These are phyloP conservation scores for Drosophila anomalata DNA, from an alignment of 2,888 invertebrate genomes.

Conservation along the genomic window DNA sequence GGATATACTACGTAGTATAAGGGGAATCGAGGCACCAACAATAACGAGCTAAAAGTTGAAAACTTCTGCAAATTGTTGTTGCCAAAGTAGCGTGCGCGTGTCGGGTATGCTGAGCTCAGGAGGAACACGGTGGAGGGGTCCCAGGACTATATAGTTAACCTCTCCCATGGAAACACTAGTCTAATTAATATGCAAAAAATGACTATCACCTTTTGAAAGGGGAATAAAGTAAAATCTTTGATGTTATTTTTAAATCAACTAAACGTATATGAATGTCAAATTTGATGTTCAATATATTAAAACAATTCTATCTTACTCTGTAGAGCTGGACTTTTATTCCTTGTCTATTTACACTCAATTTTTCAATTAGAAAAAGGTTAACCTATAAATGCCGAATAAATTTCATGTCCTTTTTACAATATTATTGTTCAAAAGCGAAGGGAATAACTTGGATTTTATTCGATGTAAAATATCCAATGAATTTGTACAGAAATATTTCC, in stretches of 20 bases:
- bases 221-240: background rate
- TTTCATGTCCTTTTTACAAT: background rate
- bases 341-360: background rate
- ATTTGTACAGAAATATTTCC: background rate
- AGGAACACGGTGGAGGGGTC: slow-evolving; percentile 3
- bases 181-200: background rate
- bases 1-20: background rate
- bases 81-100: slow-evolving; percentile 28
- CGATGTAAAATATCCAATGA: background rate
- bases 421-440: background rate
- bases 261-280: no score
- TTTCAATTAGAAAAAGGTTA: background rate
- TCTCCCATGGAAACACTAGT: background rate
- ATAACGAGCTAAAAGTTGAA: slow-evolving; percentile 50
- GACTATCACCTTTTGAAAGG: background rate
- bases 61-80: slow-evolving; percentile 50
- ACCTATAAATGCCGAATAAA: background rate
- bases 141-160: background rate
- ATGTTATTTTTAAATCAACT: background rate
- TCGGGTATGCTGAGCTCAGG: slow-evolving; percentile 17
- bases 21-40: slow-evolving; percentile 33
- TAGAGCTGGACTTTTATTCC: no score
- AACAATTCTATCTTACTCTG: no score
- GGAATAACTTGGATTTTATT: background rate
- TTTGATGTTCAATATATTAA: no score